Percentiles rank a stretch among this genome's conserved stretches.
These are phyloP conservation scores for Drosophila meridionalis DNA, from an alignment of 2,888 invertebrate genomes.

Conservation along the genomic window DNA sequence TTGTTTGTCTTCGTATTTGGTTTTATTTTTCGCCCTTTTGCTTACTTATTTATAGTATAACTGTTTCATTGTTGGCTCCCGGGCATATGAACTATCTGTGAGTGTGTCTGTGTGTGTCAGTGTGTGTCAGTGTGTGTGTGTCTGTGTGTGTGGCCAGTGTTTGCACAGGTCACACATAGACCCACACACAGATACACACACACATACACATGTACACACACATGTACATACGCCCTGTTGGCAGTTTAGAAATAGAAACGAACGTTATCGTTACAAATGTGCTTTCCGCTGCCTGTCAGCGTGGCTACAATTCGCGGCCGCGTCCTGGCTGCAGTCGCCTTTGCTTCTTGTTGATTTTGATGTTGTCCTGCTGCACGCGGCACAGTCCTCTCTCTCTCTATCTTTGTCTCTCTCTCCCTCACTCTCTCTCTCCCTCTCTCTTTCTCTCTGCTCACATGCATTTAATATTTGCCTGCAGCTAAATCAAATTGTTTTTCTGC, in stretches of 20 bases:
- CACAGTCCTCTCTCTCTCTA: constrained; percentile 5
- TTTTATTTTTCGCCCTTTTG: constrained; percentile 51
- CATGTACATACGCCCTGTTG: constrained; percentile 19
- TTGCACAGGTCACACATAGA: constrained; percentile 65
- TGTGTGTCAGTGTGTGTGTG: constrained; percentile 11
- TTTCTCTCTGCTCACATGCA: constrained; percentile 48
- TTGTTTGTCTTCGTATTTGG: constrained; percentile 50
- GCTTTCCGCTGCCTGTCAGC: constrained; percentile 78
- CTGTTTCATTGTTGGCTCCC: constrained; percentile 76
- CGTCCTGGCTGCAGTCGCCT: constrained; percentile 44
- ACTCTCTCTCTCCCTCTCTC: not conserved
- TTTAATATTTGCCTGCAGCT: constrained; percentile 75
- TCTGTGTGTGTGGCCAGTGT: constrained; percentile 39
- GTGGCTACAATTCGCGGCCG: constrained; percentile 70
- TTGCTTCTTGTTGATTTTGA: constrained; percentile 63
- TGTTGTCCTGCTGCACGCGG: constrained; percentile 52
- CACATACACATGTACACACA: constrained; percentile 27
- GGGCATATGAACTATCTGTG: constrained; percentile 73
- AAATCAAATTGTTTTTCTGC: constrained; percentile 74
- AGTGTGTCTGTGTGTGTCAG: constrained; percentile 16
- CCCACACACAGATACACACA: constrained; percentile 28
- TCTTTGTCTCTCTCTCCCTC: not conserved
- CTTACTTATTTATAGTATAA: constrained; percentile 78
- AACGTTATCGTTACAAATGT: constrained; percentile 79
- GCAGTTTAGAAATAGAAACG: constrained; percentile 69